These are phyloP conservation scores for Thelaira solivaga DNA, from an alignment of 2,888 invertebrate species.

Conservation along the genomic window DNA sequence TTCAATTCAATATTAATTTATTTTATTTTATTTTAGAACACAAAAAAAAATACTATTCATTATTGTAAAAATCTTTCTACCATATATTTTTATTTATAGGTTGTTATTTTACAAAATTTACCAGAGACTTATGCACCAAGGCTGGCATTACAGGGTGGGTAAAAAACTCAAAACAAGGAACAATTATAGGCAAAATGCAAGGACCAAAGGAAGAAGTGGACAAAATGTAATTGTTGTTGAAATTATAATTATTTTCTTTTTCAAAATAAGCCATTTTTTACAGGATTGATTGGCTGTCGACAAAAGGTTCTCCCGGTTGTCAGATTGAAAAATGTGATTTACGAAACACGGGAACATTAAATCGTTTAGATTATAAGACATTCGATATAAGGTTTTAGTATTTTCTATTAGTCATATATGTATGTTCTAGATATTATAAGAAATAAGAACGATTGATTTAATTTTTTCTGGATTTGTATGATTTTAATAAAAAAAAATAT, in stretches of 20 bases:
- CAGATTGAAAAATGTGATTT: conserved; percentile 90
- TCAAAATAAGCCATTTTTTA: not conserved
- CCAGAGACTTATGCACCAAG: conserved; percentile 86
- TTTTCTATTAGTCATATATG: conserved; percentile 21
- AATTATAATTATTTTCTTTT: not conserved
- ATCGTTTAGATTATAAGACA: conserved; percentile 81
- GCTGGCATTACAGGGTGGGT: conserved; percentile 92
- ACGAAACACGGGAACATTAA: conserved; percentile 87
- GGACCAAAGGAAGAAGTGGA: conserved; percentile 87
- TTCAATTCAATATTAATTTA: not conserved
- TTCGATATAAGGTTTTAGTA: conserved; percentile 89
- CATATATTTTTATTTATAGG: conserved; percentile 78
- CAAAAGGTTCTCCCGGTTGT: conserved; percentile 89
- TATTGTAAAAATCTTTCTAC: no score
- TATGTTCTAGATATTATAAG: conserved; percentile 31
- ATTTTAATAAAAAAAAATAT: conserved; percentile 29
- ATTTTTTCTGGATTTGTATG: conserved; percentile 29
- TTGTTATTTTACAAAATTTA: conserved; percentile 91
- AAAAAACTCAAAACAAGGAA: conserved; percentile 91
- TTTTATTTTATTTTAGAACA: not conserved
- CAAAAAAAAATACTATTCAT: not conserved
- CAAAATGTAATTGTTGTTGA: conserved; percentile 84
- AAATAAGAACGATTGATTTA: conserved; percentile 47
- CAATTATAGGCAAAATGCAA: conserved; percentile 93
- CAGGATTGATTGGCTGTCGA: conserved; percentile 90